A percentile compares a stretch with the other conserved stretches of the same genome.
Evolutionary conservation across 2,113 vertebrate species (phyloP).

Genomic region (Oncorhynchus gorbuscha): DNA sequence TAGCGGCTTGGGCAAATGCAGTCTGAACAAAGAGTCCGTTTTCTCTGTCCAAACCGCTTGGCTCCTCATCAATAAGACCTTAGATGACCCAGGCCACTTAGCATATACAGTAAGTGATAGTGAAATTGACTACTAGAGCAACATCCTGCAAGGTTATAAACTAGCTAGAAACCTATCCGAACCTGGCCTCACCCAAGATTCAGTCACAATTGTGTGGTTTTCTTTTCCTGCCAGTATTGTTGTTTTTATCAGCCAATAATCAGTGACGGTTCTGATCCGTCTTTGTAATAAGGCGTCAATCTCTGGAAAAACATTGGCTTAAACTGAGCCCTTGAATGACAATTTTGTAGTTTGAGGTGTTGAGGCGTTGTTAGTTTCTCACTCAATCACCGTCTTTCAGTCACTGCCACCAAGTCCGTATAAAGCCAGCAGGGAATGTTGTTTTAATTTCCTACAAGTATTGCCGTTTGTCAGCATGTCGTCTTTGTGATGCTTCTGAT

Average conservation of each 20-base stretch:
- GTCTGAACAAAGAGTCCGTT: conserved; percentile 21
- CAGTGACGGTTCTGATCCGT: neutral
- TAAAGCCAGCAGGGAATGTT: neutral
- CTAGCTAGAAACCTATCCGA: neutral
- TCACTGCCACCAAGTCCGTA: neutral
- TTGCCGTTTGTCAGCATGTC: neutral
- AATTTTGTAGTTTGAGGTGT: neutral
- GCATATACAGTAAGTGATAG: no score
- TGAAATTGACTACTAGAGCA: no score
- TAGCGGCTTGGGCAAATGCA: neutral
- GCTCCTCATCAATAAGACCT: conserved; percentile 8
- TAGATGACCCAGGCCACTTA: no score
- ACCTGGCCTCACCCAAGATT: neutral
- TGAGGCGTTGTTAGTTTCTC: neutral
- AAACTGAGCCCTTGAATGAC: neutral
- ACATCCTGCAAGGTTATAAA: neutral
- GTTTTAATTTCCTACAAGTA: neutral
- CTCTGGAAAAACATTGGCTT: neutral
- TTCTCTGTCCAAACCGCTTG: conserved; percentile 8
- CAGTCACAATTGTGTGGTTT: neutral
- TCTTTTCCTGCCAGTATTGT: neutral
- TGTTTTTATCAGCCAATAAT: neutral
- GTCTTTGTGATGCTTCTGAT: neutral
- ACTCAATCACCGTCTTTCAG: no score
- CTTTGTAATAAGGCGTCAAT: conserved; percentile 4